These are phyloP conservation scores for Anguilla obscura DNA, from an alignment of 2,797 vertebrate species.

Conservation along the genomic window DNA sequence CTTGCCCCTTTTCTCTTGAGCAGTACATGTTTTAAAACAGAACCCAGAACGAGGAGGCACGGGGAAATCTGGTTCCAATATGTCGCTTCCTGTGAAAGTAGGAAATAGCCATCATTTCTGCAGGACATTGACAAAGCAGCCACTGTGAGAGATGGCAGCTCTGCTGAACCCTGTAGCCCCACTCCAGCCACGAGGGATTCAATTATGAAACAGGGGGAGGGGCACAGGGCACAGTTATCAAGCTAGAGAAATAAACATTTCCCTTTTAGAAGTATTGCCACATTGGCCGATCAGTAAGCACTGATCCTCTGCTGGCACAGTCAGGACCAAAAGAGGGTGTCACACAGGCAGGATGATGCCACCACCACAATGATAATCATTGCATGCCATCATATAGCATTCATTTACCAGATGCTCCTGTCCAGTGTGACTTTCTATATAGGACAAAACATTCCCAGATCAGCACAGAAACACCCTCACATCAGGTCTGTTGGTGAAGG, in stretches of 20 bases:
- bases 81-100: slow-evolving; percentile 76
- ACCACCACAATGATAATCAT: background rate
- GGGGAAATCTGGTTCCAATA: slow-evolving; percentile 84
- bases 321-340: background rate
- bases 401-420: background rate
- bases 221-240: slow-evolving; percentile 38
- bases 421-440: background rate
- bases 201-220: slow-evolving; percentile 51
- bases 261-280: background rate
- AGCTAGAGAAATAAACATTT: slow-evolving; percentile 21
- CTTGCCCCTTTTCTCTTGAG: slow-evolving; percentile 36
- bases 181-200: slow-evolving; percentile 50
- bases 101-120: slow-evolving; percentile 78
- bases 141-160: slow-evolving; percentile 47
- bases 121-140: slow-evolving; percentile 76
- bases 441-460: too few relatives aligned
- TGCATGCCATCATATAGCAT: background rate
- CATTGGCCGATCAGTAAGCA: background rate
- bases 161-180: slow-evolving; percentile 43
- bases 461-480: background rate
- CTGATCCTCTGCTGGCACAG: background rate
- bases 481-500: background rate
- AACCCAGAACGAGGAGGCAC: slow-evolving; percentile 44
- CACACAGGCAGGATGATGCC: background rate
- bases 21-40: slow-evolving; percentile 44